Evolutionary conservation across 2,797 vertebrate genomes (phyloP).

Genomic region (Syndactyla subalaris): DNA sequence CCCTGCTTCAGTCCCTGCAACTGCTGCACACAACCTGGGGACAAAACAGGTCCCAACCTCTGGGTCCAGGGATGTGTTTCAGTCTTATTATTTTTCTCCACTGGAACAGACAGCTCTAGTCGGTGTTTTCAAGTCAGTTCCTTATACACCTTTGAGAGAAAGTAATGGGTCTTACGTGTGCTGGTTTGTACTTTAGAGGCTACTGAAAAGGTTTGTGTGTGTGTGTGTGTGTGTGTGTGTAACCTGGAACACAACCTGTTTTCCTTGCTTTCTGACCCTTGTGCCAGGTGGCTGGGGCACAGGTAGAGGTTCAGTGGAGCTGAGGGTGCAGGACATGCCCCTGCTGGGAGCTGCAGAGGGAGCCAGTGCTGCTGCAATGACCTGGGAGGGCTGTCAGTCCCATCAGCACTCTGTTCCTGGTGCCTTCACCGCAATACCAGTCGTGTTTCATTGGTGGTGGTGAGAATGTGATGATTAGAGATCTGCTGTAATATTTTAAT

Average conservation of each 20-base stretch:
- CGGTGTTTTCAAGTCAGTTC: not conserved
- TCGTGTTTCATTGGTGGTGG: fast-evolving
- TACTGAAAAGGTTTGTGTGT: too few relatives aligned
- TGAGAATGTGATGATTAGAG: not conserved
- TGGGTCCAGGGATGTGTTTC: fast-evolving
- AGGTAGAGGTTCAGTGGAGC: not conserved
- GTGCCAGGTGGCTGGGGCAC: not conserved
- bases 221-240: not conserved
- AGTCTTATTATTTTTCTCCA: fast-evolving
- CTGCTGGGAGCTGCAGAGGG: slow-evolving; percentile 59
- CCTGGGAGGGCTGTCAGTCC: fast-evolving
- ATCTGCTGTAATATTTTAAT: not conserved
- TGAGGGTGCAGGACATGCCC: not conserved
- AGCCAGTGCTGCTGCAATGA: slow-evolving; percentile 6
- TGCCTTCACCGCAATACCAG: fast-evolving
- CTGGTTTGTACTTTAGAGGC: not conserved
- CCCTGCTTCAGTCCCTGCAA: not conserved
- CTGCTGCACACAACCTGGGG: not conserved
- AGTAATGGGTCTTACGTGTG: fast-evolving
- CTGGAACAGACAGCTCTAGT: not conserved
- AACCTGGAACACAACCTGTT: not conserved
- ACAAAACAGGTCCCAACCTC: fast-evolving
- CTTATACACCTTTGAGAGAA: not conserved
- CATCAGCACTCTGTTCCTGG: fast-evolving
- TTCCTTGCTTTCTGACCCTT: not conserved